Conservation (phyloP, 2,888 invertebrate species). For the Panorpa germanica region DNA sequence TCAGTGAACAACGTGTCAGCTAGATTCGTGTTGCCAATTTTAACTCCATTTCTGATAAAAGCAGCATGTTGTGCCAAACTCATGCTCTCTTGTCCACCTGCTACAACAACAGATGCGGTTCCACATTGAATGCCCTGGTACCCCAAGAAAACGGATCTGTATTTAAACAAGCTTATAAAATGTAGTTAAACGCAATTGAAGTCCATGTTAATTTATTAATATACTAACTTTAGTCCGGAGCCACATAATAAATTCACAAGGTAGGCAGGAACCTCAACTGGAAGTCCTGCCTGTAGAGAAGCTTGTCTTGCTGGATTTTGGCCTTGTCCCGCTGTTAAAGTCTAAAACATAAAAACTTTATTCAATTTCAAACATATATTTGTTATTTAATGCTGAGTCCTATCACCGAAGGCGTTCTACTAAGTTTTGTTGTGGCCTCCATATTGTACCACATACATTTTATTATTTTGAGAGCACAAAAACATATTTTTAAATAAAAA, state of each 20-base stretch:
- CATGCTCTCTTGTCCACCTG: constrained; percentile 75
- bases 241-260: constrained; percentile 65
- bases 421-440: too few relatives aligned
- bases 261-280: constrained; percentile 46
- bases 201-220: too few relatives aligned
- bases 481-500: too few relatives aligned
- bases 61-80: constrained; percentile 50
- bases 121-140: constrained; percentile 45
- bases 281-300: constrained; percentile 49
- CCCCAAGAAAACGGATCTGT: constrained; percentile 43
- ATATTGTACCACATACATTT: too few relatives aligned
- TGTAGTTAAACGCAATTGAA: neutral
- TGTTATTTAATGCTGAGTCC: too few relatives aligned
- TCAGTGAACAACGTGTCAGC: constrained; percentile 47
- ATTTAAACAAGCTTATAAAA: constrained; percentile 10
- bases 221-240: constrained; percentile 63
- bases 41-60: constrained; percentile 38
- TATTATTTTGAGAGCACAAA: too few relatives aligned
- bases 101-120: constrained; percentile 46
- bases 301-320: constrained; percentile 74
- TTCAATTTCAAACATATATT: too few relatives aligned
- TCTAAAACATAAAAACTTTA: too few relatives aligned
- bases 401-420: too few relatives aligned
- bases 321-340: constrained; percentile 48
- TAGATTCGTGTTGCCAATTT: constrained; percentile 42